Conservation (phyloP, 2,888 invertebrate species). For the Amaurobius ferox region DNA sequence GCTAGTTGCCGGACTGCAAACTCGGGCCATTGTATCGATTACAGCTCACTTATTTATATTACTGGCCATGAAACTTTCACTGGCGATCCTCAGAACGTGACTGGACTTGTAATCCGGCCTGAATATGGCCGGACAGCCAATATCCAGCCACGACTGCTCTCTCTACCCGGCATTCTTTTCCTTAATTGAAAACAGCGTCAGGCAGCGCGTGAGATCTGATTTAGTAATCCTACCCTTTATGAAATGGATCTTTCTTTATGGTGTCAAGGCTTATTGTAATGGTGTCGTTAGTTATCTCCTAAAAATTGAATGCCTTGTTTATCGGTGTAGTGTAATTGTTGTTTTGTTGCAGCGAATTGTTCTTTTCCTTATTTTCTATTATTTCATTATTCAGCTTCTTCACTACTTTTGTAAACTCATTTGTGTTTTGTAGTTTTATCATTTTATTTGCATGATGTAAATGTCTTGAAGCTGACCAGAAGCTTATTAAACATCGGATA, state of each 20-base stretch:
- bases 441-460: too few species aligned
- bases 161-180: constrained; percentile 1
- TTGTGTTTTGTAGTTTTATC: too few species aligned
- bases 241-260: constrained; percentile 52
- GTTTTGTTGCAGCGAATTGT: not conserved
- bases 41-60: constrained; percentile 69
- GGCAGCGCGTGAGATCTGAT: constrained; percentile 34
- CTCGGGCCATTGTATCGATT: constrained; percentile 43
- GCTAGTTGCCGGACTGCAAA: not conserved
- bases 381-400: too few species aligned
- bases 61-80: constrained; percentile 67
- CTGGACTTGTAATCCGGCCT: constrained; percentile 53
- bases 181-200: constrained; percentile 64
- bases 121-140: constrained; percentile 23
- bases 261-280: constrained; percentile 26
- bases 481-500: too few species aligned
- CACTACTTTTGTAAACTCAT: too few species aligned
- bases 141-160: constrained; percentile 18
- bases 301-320: constrained; percentile 36
- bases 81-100: constrained; percentile 60
- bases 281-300: constrained; percentile 47
- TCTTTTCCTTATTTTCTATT: not conserved
- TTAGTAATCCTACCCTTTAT: constrained; percentile 47
- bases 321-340: constrained; percentile 35
- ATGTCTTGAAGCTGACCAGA: too few species aligned